Evolutionary conservation across 2,888 invertebrate species (phyloP), one percentile per base, ranked within the genome.

Genomic region (Syritta pipiens): DNA sequence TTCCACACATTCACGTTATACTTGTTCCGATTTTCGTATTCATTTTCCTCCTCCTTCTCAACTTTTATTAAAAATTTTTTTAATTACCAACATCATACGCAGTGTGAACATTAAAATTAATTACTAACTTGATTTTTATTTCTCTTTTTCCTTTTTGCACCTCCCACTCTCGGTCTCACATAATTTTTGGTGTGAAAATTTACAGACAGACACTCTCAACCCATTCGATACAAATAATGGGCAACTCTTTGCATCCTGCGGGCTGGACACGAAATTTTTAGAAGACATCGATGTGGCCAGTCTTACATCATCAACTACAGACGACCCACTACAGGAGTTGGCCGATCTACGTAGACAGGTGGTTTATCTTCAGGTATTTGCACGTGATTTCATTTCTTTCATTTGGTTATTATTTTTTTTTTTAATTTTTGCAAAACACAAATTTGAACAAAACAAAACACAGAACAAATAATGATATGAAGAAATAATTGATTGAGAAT

Each of bases 121-220:
- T 40, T 28, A 28, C 19, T 28, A 59, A 12, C 2, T n/a, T n/a
- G 30, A 51, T 26, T 17, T 20, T 62, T 12, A 3, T 74, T 77
- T 63, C 51, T n/a, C 51, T 51, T 74, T 49, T 81, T 68, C 76
- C 83, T 68, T 44, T 67, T 20, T 1, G n/a, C n/a, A n/a, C n/a
- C n/a, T n/a, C n/a, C n/a, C n/a, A n/a, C n/a, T n/a, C n/a, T n/a
- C n/a, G n/a, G n/a, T n/a, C n/a, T n/a, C n/a, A n/a, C n/a, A n/a
- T n/a, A n/a, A n/a, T n/a, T n/a, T n/a, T n/a, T n/a, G n/a, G n/a
- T n/a, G n/a, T n/a, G n/a, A 5, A 24, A 53, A 83, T 89, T 81
- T 89, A 6, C 90, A 95, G 95, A 93, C 94, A 88, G 95, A 95
- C 90, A 94, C 95, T 92, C 94, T 94, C 92, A 95, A 94, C 93